Conservation (phyloP, 1,140 invertebrate species). For the Episyrphus balteatus region DNA sequence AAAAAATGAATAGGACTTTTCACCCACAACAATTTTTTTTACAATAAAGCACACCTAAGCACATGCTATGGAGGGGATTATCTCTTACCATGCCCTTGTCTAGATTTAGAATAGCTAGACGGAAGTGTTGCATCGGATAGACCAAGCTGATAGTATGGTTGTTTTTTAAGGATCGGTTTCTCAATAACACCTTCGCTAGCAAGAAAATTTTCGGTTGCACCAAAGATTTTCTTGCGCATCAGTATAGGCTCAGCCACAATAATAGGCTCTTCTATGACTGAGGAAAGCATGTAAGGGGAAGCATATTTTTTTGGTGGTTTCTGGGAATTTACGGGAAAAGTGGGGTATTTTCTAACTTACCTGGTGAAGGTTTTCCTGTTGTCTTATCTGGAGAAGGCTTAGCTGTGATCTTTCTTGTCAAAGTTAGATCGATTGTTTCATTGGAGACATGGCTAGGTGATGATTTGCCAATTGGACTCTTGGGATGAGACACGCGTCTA, state of each 20-base stretch:
- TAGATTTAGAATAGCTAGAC: too few relatives aligned
- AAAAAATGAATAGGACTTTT: too few relatives aligned
- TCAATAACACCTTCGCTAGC: constrained; percentile 11
- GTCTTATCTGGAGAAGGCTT: constrained; percentile 5
- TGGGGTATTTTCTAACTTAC: constrained; percentile 6
- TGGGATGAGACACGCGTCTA: not conserved
- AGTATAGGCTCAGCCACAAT: not conserved
- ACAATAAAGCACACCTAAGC: too few relatives aligned
- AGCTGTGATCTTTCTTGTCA: constrained; percentile 18
- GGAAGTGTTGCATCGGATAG: constrained; percentile 12
- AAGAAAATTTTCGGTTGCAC: constrained; percentile 14
- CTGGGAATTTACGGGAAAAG: not conserved
- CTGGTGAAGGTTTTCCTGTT: constrained; percentile 4
- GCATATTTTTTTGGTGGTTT: too few relatives aligned
- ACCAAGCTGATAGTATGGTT: constrained; percentile 28
- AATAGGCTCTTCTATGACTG: too few relatives aligned
- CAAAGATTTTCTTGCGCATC: constrained; percentile 13
- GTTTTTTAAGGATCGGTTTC: constrained; percentile 19
- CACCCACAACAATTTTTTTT: too few relatives aligned
- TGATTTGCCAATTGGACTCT: not conserved
- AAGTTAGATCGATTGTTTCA: constrained; percentile 21
- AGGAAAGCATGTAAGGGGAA: too few relatives aligned
- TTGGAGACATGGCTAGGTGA: constrained; percentile 11
- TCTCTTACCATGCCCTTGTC: too few relatives aligned
- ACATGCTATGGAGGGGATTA: too few relatives aligned